Conservation (phyloP, 2,113 vertebrate species). For the Hylia prasina region DNA sequence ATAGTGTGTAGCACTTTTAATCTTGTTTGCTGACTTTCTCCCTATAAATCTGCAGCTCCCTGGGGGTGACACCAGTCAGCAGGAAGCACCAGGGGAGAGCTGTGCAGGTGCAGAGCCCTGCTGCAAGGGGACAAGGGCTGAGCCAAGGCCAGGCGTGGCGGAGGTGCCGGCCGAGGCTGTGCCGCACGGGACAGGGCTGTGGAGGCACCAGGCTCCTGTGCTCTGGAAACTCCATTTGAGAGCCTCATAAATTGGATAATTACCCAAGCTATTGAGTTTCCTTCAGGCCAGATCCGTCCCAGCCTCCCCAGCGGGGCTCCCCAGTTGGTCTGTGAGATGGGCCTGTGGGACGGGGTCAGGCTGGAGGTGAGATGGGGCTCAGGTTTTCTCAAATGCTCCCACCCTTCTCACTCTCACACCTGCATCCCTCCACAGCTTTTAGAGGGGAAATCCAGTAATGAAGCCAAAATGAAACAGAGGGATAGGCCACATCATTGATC, state of each 20-base stretch:
- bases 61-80: neutral
- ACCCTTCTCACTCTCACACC: neutral
- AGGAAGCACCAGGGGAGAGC: neutral
- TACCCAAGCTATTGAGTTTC: constrained; percentile 58
- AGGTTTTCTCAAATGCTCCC: neutral
- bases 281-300: constrained; percentile 43
- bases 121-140: neutral
- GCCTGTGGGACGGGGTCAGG: neutral
- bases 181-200: neutral
- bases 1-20: fast-evolving
- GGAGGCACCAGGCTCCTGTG: neutral
- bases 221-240: constrained; percentile 63
- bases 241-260: constrained; percentile 52
- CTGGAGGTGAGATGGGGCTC: neutral
- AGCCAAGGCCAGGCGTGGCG: neutral
- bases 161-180: neutral
- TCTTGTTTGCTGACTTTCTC: neutral
- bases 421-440: neutral
- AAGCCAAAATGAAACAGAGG: neutral
- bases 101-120: constrained; percentile 17
- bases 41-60: neutral
- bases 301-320: constrained; percentile 5
- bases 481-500: neutral
- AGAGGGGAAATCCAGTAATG: neutral
- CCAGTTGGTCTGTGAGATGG: constrained; percentile 8